Conservation (phyloP, 92 coral and sea anemone species). For the Siderastrea radians region DNA sequence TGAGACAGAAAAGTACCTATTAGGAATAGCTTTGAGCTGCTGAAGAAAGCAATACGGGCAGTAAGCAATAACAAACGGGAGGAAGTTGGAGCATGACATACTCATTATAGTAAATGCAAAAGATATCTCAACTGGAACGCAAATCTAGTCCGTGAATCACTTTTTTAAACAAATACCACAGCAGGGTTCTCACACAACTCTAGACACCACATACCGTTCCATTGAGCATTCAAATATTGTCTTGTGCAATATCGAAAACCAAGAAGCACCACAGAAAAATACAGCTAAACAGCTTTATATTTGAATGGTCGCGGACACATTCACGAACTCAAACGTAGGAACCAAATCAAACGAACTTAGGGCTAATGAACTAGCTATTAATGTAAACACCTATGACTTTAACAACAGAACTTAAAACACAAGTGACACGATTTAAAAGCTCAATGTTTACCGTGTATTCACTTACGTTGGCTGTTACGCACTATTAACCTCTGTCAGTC, state of each 20-base stretch:
- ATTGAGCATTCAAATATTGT: not conserved
- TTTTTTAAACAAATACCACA: not conserved
- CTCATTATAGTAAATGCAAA: not conserved
- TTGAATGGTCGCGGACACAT: not conserved
- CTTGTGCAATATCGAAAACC: not conserved
- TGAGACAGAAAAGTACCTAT: not conserved
- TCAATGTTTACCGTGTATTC: not conserved
- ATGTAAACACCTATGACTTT: not conserved
- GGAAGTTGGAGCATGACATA: not conserved
- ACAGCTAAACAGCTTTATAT: not conserved
- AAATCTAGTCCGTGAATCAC: not conserved
- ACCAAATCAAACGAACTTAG: not conserved
- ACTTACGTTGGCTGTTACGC: not conserved
- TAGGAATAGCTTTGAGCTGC: not conserved
- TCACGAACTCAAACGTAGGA: not conserved
- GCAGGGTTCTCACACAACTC: not conserved
- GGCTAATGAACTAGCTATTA: not conserved
- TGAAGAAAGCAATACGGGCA: not conserved
- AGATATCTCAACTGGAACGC: not conserved
- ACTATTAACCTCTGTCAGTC: not conserved
- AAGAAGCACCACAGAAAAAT: not conserved
- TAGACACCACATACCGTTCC: not conserved
- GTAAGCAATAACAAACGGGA: not conserved
- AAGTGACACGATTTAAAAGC: not conserved
- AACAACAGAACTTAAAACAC: not conserved